phyloP scores from a whole-genome alignment of 2,797 vertebrate genomes.

The Oophaga sylvatica region DNA sequence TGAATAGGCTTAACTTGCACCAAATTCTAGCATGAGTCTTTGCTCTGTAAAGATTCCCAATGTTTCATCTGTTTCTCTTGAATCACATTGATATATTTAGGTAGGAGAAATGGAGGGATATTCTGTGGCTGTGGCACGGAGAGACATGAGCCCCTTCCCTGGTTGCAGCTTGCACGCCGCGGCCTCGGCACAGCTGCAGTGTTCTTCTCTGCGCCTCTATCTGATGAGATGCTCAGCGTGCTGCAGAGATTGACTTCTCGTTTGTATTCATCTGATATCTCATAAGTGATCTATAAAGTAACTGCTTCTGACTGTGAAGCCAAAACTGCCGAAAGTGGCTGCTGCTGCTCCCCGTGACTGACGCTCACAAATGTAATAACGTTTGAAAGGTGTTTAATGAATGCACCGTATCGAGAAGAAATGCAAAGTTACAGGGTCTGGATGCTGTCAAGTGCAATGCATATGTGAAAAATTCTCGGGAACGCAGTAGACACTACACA shows the following conservation, averaged over 20 bases:
- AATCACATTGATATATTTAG: not conserved
- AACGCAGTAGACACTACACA: not conserved
- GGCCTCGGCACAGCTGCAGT: conserved; percentile 17
- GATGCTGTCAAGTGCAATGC: not conserved
- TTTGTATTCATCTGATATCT: conserved; percentile 58
- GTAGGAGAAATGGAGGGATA: not conserved
- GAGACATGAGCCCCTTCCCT: not conserved
- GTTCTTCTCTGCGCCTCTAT: conserved; percentile 34
- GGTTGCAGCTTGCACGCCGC: not conserved
- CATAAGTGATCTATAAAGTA: conserved; percentile 57
- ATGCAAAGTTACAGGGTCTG: conserved; percentile 13
- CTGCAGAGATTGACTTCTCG: conserved; percentile 37
- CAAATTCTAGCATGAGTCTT: no score
- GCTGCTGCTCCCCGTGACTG: conserved; percentile 36
- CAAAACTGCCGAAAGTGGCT: conserved; percentile 42
- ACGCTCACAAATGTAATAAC: conserved; percentile 31
- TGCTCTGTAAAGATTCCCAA: no score
- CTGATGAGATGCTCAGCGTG: conserved; percentile 34
- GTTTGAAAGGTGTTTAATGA: conserved; percentile 38
- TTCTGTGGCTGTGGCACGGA: not conserved
- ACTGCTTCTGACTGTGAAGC: conserved; percentile 52
- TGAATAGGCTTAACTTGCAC: no score
- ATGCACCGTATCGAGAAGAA: conserved; percentile 16
- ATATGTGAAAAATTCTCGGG: not conserved
- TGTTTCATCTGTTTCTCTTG: not conserved